Percentiles rank a stretch among this genome's conserved stretches.
Conservation (phyloP, 1,140 invertebrate species). For the Campoletis sonorensis region DNA sequence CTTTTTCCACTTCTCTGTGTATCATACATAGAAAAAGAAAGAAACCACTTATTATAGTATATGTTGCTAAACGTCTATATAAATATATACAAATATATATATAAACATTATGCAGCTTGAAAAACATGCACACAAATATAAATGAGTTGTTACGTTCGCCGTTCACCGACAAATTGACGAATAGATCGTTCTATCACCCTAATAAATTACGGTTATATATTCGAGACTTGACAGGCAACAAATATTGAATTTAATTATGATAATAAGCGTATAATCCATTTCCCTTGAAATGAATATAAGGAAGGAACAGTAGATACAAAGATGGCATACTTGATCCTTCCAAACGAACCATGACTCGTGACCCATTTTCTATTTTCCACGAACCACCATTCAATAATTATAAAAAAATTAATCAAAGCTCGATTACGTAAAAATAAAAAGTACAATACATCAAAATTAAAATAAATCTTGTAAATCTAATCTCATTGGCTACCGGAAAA, state of each 20-base stretch:
- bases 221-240: constrained; percentile 70
- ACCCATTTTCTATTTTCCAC: background rate
- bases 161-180: constrained; percentile 65
- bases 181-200: constrained; percentile 55
- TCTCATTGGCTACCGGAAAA: constrained; percentile 30
- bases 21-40: constrained; percentile 27
- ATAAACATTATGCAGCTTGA: background rate
- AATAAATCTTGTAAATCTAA: background rate
- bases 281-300: constrained; percentile 69
- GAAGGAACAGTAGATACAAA: constrained; percentile 64
- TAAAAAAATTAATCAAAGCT: no score
- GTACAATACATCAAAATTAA: background rate
- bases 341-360: background rate
- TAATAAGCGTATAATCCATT: constrained; percentile 70
- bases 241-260: constrained; percentile 75
- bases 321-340: background rate
- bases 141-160: constrained; percentile 55
- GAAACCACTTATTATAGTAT: no score
- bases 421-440: no score
- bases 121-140: constrained; percentile 40
- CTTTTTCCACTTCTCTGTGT: background rate
- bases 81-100: background rate
- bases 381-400: background rate
- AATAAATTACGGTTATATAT: constrained; percentile 65
- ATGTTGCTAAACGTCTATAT: background rate